phyloP scores from a whole-genome alignment of 2,888 invertebrate genomes.

The Acholoe squamosa region DNA sequence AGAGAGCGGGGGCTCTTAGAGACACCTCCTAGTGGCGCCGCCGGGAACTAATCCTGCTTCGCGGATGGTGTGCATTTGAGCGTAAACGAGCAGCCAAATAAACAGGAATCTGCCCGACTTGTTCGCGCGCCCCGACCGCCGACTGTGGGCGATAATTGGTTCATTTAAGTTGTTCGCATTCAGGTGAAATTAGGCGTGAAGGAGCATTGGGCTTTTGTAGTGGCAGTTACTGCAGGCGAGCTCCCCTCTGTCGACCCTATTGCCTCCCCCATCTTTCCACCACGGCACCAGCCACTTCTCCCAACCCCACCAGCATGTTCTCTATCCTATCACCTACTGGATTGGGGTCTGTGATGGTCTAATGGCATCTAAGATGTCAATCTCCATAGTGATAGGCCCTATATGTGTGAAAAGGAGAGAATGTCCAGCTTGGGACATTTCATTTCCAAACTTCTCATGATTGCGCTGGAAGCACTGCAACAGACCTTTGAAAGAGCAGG shows the following conservation, averaged over 20 bases:
- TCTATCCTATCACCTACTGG: neutral
- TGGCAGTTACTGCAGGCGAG: conserved; percentile 41
- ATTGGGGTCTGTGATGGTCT: no score
- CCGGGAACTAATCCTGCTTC: conserved; percentile 36
- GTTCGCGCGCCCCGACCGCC: conserved; percentile 20
- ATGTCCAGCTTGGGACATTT: no score
- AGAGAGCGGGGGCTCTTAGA: neutral
- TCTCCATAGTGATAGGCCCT: no score
- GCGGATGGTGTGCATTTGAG: neutral
- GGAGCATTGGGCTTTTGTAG: conserved; percentile 55
- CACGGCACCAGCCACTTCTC: neutral
- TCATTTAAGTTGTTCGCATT: conserved; percentile 61
- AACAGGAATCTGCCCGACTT: conserved; percentile 49
- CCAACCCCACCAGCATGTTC: neutral
- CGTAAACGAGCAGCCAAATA: conserved; percentile 50
- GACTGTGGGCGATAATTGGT: conserved; percentile 46
- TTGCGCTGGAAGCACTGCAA: no score
- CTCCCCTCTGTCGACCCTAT: neutral
- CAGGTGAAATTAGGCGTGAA: conserved; percentile 59
- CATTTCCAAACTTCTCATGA: no score
- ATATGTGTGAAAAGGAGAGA: no score
- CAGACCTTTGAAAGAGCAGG: no score
- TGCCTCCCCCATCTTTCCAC: neutral
- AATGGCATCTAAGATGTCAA: no score
- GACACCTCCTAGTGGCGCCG: neutral